Evolutionary conservation across 2,888 invertebrate genomes (phyloP), one percentile per base, ranked within the genome.

Genomic region (Himalopsyche anomala): DNA sequence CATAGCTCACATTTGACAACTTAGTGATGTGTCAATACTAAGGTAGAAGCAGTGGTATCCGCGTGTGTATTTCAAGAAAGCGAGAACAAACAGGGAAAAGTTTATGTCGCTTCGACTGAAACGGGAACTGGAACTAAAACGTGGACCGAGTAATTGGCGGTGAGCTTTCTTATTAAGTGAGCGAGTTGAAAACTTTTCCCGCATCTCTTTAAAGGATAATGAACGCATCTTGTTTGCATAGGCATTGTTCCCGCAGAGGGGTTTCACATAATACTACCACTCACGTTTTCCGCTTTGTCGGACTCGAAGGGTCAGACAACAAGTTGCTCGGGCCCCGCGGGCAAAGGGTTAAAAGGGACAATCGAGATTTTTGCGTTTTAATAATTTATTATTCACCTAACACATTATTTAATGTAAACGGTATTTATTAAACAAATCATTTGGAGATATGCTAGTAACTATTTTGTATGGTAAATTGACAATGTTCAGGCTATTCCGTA

Each of bases 101-200:
- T 83, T 86, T 81, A 83, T 85, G 83, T 79, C 28, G 82, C 55
- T 38, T 56, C 42, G 80, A 28, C 51, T 51, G 51, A 51, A 51
- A 51, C 51, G 62, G 17, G 62, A 62, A 28, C 62, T 19, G 62
- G 62, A 62, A 62, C 62, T 62, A 19, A 62, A 62, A 62, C 62
- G 62, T 62, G 62, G 62, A 74, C 84, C 84, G 84, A 51, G 86
- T 86, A 86, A 86, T 86, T 86, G 86, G 86, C 86, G 83, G 86
- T 84, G 83, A 45, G 84, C 84, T 83, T 84, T 86, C 86, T 86
- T 86, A 86, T 86, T 86, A 86, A 84, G 51, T 40, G 80, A 62
- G 62, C 62, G 62, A 80, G 79, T 54, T 81, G 81, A 62, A 17
- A 69, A 55, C 51, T 81, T 79, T 62, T 85, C 85, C 69, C 54